Evolutionary conservation across 2,113 vertebrate species (phyloP).

Genomic region (Amazona guildingii): DNA sequence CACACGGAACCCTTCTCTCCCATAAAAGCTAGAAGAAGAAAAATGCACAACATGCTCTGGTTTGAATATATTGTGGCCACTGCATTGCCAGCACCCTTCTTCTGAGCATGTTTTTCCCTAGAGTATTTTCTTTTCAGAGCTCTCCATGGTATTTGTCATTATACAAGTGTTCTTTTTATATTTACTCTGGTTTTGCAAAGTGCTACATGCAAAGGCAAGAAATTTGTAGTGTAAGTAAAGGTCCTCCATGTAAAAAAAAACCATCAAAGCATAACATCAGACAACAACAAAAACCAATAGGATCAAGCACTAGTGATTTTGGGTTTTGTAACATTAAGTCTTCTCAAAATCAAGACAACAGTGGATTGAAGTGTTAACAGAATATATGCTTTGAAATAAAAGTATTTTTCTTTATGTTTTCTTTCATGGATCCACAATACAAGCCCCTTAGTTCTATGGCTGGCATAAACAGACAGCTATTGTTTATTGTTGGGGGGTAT

Average conservation of each 20-base stretch:
- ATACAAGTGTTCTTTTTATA: neutral
- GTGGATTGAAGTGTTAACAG: neutral
- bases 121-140: neutral
- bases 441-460: neutral
- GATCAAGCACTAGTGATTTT: neutral
- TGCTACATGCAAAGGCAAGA: neutral
- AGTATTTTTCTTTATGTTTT: neutral
- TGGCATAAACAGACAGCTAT: neutral
- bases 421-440: neutral
- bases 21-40: neutral
- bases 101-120: slow-evolving; percentile 28
- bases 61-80: neutral
- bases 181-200: neutral
- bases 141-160: neutral
- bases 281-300: neutral
- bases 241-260: neutral
- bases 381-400: neutral
- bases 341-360: neutral
- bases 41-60: neutral
- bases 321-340: neutral
- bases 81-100: neutral
- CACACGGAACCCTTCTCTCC: neutral
- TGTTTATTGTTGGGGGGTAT: neutral
- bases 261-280: neutral
- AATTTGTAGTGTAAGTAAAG: neutral